Evolutionary conservation across 2,888 invertebrate species (phyloP), one percentile per base, ranked within the genome.

Genomic region (Mimumesa dahlbomi): DNA sequence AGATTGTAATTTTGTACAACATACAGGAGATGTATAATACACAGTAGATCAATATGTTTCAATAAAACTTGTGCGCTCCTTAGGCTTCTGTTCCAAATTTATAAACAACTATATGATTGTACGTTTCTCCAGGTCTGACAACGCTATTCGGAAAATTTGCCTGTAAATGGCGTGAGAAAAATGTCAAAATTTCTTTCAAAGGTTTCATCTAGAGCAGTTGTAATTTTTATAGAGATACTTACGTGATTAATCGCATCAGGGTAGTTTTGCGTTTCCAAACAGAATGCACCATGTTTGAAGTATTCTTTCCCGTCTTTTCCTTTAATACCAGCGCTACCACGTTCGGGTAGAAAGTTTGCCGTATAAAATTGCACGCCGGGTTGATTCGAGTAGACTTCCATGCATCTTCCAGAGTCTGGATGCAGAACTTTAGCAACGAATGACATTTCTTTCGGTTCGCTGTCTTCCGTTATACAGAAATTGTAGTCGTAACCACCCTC

Each of bases 331-430:
- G 69, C 63, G 0, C 63, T 29, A 57, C 90, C 90, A 84, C 89
- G 90, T 1, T 93, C 92, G 0, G 96, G 96, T 31, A 96, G 90
- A 64, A 90, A 91, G 86, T 96, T 96, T 0, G 94, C 92, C 0
- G 97, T 97, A 87, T 98, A 98, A 84, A 98, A 94, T 88, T 98
- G 97, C 61, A 98, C 92, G 0, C 97, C 97, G 0, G 97, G 97
- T 87, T 97, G 96, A 87, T 97, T 95, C 67, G 96, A 95, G 79
- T 93, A 94, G 0, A 97, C 92, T 87, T 96, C 95, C 57, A 98
- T 85, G 52, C 92, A 93, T 65, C 97, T 92, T 1, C 97, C 97
- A 19, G 92, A 91, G 11, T 86, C 77, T 0, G 94, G 93, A 90
- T 96, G 95, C 2, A 91, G 81, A 0, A 93, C 93, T 80, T 94